Conservation (phyloP, 2,888 invertebrate species). For the Nematopogon swammerdamellus region DNA sequence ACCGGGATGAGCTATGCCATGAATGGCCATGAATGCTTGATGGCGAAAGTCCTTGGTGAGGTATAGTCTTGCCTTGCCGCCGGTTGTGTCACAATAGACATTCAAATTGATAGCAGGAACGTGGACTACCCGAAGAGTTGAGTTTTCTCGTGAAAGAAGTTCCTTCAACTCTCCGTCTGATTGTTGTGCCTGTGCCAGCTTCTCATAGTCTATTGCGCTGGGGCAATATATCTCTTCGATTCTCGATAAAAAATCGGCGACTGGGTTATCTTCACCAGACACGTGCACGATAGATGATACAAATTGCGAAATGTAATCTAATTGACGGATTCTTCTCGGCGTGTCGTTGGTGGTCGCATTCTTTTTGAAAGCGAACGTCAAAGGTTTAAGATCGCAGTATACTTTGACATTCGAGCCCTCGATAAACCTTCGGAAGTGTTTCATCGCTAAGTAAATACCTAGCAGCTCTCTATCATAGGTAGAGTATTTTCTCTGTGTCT, state of each 20-base stretch:
- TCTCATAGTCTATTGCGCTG: neutral
- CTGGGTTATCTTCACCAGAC: neutral
- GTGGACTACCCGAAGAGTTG: neutral
- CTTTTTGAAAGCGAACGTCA: neutral
- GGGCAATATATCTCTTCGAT: neutral
- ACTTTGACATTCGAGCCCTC: neutral
- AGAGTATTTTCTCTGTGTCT: neutral
- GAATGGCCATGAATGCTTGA: neutral
- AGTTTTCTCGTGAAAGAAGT: neutral
- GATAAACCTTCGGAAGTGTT: neutral
- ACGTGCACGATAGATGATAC: neutral
- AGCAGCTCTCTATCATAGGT: neutral
- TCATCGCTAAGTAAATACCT: neutral
- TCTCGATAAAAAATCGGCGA: neutral
- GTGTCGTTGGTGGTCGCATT: neutral
- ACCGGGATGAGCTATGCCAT: conserved; percentile 3
- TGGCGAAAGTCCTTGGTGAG: neutral
- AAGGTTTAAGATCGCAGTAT: neutral
- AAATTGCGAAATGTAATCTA: neutral
- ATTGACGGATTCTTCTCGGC: neutral
- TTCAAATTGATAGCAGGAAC: neutral
- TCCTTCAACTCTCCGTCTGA: neutral
- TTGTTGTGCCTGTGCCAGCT: neutral
- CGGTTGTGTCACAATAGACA: neutral
- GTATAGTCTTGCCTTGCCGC: neutral